Evolutionary conservation across 2,888 invertebrate genomes (phyloP).

Genomic region (Protonemura montana): DNA sequence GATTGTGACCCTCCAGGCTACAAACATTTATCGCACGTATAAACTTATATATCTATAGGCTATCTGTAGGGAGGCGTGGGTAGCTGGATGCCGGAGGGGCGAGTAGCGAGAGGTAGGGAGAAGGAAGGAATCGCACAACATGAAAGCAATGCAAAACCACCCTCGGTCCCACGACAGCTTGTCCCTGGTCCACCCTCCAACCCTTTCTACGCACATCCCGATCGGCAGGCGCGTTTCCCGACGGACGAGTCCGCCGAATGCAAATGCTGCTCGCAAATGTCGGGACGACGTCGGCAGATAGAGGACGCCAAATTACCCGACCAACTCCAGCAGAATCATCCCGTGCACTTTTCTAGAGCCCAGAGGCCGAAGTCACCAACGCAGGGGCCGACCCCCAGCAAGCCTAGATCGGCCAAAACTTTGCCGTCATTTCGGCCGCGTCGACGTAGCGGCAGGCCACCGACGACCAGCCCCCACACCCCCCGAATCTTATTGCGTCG

Average conservation of each 20-base stretch:
- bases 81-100: not conserved
- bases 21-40: constrained; percentile 32
- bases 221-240: constrained; percentile 8
- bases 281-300: constrained; percentile 9
- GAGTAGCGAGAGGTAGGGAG: not conserved
- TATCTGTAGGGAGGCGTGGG: no score
- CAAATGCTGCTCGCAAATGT: constrained; percentile 1
- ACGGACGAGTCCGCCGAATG: constrained; percentile 30
- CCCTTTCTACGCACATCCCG: constrained; percentile 5
- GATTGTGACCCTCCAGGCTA: constrained; percentile 30
- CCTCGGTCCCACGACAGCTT: constrained; percentile 32
- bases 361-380: not conserved
- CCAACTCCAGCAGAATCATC: constrained; percentile 1
- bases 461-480: not conserved
- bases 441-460: not conserved
- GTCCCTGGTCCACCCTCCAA: constrained; percentile 2
- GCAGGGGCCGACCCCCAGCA: not conserved
- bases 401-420: not conserved
- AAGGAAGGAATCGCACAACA: constrained; percentile 26
- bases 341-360: not conserved
- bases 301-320: constrained; percentile 35
- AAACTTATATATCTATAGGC: not conserved
- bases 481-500: not conserved
- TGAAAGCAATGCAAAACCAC: constrained; percentile 34
- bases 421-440: not conserved